A percentile compares a stretch with the other conserved stretches of the same genome.
Evolutionary conservation across 2,797 vertebrate genomes (phyloP).

Genomic region (Pseudomugil gertrudae): DNA sequence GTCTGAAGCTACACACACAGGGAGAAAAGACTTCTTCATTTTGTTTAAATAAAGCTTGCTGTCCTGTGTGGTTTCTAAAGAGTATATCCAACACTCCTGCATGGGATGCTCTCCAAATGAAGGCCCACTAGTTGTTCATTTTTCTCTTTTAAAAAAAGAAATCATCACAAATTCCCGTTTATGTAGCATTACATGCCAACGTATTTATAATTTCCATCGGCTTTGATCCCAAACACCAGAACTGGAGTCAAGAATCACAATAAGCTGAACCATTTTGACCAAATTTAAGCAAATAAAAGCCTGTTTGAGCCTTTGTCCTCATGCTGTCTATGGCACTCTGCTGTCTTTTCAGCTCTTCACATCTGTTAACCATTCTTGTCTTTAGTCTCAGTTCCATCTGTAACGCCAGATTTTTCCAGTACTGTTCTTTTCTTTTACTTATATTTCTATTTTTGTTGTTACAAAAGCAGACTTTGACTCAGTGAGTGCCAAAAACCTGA

Average conservation of each 20-base stretch:
- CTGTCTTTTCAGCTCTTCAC: too few species aligned
- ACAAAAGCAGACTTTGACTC: not conserved
- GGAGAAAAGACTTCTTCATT: not conserved
- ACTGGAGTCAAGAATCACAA: not conserved
- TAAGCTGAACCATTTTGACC: not conserved
- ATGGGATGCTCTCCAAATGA: not conserved
- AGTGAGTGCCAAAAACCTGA: not conserved
- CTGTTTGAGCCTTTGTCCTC: not conserved
- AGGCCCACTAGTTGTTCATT: not conserved
- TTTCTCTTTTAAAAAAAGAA: not conserved
- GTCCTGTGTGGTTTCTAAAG: not conserved
- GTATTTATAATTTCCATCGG: not conserved
- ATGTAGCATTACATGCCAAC: not conserved
- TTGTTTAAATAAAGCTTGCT: not conserved
- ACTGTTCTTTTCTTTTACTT: not conserved
- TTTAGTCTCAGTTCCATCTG: not conserved
- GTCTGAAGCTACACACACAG: not conserved
- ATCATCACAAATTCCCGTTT: not conserved
- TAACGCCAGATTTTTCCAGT: not conserved
- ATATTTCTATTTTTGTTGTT: not conserved
- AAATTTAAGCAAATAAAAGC: not conserved
- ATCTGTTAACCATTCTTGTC: not conserved
- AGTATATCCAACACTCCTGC: not conserved
- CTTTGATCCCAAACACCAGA: not conserved
- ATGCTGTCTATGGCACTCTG: not conserved